Evolutionary conservation across 2,888 invertebrate genomes (phyloP).

Genomic region (Diabrotica balteata): DNA sequence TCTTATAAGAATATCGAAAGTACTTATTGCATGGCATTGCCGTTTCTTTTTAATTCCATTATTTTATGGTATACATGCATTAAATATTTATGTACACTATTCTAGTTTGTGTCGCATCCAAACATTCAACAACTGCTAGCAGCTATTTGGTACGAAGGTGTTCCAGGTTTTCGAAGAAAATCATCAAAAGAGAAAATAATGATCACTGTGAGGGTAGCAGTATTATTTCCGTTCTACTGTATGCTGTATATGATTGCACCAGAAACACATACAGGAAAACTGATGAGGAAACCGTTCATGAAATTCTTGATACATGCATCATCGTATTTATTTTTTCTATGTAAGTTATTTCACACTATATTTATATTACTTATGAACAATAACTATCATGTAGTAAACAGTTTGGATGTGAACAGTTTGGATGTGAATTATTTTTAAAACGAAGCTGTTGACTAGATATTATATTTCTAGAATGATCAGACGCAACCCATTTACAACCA

Average conservation of each 20-base stretch:
- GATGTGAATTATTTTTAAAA: no score
- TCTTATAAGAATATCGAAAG: no score
- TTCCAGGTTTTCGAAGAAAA: slow-evolving; percentile 91
- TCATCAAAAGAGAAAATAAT: slow-evolving; percentile 72
- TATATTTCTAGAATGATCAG: no score
- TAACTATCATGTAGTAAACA: no score
- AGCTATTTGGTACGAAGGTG: slow-evolving; percentile 93
- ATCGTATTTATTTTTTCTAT: slow-evolving; percentile 90
- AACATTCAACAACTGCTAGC: slow-evolving; percentile 92
- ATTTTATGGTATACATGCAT: background rate
- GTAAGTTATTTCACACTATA: slow-evolving; percentile 67
- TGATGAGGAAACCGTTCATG: slow-evolving; percentile 94
- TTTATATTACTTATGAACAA: no score
- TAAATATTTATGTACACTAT: slow-evolving; percentile 14
- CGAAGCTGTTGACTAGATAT: no score
- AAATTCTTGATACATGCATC: slow-evolving; percentile 95
- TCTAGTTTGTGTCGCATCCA: slow-evolving; percentile 74
- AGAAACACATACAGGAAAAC: slow-evolving; percentile 77
- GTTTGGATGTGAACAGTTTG: no score
- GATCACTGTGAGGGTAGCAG: slow-evolving; percentile 72
- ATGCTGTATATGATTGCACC: slow-evolving; percentile 85
- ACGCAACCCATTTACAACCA: no score
- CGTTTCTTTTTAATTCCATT: background rate
- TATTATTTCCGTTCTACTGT: slow-evolving; percentile 89
- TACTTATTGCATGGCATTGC: no score